Conservation (phyloP, 2,888 invertebrate genomes). For the Anorthoa munda region DNA sequence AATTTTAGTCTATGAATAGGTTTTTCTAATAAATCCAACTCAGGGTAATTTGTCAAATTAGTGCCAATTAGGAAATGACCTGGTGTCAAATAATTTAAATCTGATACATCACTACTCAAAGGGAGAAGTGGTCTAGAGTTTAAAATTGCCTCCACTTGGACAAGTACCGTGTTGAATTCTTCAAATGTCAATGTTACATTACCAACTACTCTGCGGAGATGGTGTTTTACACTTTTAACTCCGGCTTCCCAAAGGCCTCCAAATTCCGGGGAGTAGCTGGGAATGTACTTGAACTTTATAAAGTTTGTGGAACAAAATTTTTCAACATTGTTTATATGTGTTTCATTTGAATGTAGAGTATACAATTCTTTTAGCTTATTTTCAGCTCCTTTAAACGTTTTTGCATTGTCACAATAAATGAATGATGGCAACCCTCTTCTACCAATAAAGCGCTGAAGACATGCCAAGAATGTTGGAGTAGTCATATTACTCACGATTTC, state of each 20-base stretch:
- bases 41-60: not conserved
- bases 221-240: not conserved
- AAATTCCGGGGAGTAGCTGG: not conserved
- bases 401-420: not conserved
- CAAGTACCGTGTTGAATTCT: not conserved
- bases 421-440: constrained; percentile 1
- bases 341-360: too few relatives aligned
- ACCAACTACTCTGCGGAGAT: not conserved
- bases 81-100: not conserved
- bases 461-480: not conserved
- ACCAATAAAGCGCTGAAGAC: not conserved
- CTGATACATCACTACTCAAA: constrained; percentile 1
- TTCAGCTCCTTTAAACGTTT: constrained; percentile 3
- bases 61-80: not conserved
- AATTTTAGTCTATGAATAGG: not conserved
- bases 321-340: not conserved
- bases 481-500: not conserved
- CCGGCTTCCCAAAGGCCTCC: too few relatives aligned
- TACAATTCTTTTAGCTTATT: too few relatives aligned
- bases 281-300: not conserved
- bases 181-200: constrained; percentile 1
- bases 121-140: not conserved
- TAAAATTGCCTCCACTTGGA: not conserved
- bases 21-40: not conserved
- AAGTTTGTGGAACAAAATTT: not conserved